A percentile compares a stretch with the other conserved stretches of the same genome.
Evolutionary conservation across 2,113 vertebrate genomes (phyloP).

Genomic region (Ictidomys tridecemlineatus): DNA sequence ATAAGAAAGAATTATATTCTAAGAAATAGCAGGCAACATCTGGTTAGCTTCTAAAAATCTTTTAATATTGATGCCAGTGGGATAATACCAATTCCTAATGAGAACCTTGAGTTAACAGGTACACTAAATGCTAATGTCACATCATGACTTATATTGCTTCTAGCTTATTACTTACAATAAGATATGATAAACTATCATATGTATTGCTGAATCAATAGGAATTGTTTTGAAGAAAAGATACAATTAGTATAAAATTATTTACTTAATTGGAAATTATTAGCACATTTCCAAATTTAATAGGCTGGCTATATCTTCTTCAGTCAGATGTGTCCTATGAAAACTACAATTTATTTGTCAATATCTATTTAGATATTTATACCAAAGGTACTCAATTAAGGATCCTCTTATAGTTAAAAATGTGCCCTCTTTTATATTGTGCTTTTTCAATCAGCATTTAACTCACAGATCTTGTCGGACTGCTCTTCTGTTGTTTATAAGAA

Average conservation of each 20-base stretch:
- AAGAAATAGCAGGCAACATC: background rate
- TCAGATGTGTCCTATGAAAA: background rate
- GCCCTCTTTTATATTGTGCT: background rate
- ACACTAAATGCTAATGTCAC: background rate
- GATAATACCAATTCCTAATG: background rate
- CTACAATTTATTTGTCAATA: background rate
- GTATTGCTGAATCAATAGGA: background rate
- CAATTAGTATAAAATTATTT: slow-evolving; percentile 43
- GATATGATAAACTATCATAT: background rate
- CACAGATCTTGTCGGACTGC: background rate
- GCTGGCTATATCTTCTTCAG: background rate
- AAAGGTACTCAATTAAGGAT: background rate
- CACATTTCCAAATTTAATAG: background rate
- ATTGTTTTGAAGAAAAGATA: slow-evolving; percentile 56
- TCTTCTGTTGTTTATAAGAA: slow-evolving; percentile 4
- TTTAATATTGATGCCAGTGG: background rate
- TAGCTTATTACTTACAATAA: slow-evolving; percentile 31
- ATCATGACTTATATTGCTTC: background rate
- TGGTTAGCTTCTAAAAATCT: slow-evolving; percentile 17
- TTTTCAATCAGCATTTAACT: background rate
- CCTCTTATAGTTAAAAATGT: background rate
- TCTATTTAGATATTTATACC: background rate
- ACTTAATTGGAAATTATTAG: background rate
- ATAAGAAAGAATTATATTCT: too few relatives aligned
- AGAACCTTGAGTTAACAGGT: background rate